Base-by-base conservation (phyloP, 23 tunicate genomes). In the Aplidium turbinatum region DNA sequence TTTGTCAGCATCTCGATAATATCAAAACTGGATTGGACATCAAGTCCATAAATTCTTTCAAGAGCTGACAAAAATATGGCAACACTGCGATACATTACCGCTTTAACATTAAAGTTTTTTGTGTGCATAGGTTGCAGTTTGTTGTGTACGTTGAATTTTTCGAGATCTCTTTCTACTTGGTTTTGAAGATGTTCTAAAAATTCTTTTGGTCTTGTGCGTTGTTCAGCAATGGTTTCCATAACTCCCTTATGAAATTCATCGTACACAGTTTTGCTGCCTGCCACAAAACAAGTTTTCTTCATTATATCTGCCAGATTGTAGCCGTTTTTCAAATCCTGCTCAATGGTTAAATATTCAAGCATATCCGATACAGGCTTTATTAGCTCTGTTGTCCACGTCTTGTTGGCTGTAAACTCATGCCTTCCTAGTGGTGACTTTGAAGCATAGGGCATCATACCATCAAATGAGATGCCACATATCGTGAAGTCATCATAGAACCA, bases 401-500 rank as follows among this genome's bases (percentile, higher is more conserved):
- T 27, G 29, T 36, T 66, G 35, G 35, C 56, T 7, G 55, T 35
- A n/a, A 20, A 4, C 18, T 20, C 16, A 3, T 35, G 54, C 30
- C 73, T 35, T 35, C 73, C 73, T 5, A 66, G 73, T 36, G 73
- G 73, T 5, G 7, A 27, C 22, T 60, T 60, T 16, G 19, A 28
- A 29, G 67, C 67, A 60, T 60, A 38, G n/a, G 36, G 35, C 67
- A 28, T 27, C 36, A 60, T 27, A 3, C 67, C 67, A 29, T 60
- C 67, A 29, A 60, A 60, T 13, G 35, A 28, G 7, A 60, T 60
- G 67, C 67, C 67, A 4, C 67, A 4, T 30, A 7, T 11, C 23
- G 73, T 34, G 36, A 7, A 11, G 18, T 23, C 73, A 66, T 66
- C 73, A 66, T 18, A 66, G 36, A 66, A 66, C 73, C 52, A 36